These are phyloP conservation scores for Adelosebastes latens DNA, from an alignment of 2,797 vertebrate species.

Conservation along the genomic window DNA sequence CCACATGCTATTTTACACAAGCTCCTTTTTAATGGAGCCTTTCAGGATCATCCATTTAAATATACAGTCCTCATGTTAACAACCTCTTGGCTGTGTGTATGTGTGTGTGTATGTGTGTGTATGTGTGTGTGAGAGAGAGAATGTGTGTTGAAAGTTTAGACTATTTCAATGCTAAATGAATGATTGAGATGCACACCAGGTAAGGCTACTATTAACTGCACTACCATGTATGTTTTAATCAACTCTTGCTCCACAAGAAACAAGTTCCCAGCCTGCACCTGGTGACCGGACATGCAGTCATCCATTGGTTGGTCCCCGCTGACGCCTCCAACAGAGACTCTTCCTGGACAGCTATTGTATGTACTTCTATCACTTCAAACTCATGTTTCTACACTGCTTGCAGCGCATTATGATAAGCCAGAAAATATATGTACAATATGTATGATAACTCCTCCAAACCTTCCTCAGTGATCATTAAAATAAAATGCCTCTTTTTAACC, in stretches of 20 bases:
- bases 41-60: background rate
- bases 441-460: background rate
- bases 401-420: background rate
- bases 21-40: background rate
- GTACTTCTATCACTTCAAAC: background rate
- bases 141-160: conserved; percentile 2
- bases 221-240: background rate
- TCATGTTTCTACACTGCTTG: background rate
- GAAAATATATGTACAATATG: conserved; percentile 1
- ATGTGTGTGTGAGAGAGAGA: background rate
- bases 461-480: conserved; percentile 23
- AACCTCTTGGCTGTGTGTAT: conserved; percentile 17
- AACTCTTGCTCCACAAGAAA: conserved; percentile 8
- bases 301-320: background rate
- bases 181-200: conserved; percentile 3
- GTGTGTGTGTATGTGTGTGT: background rate
- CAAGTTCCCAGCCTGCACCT: conserved; percentile 1
- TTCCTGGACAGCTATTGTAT: conserved; percentile 16
- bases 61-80: background rate
- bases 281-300: background rate
- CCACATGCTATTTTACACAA: conserved; percentile 20
- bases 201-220: background rate
- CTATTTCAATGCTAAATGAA: background rate
- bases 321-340: conserved; percentile 6
- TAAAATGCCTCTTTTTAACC: conserved; percentile 17